A percentile compares a stretch with the other conserved stretches of the same genome.
Conservation (phyloP, 2,888 invertebrate species). For the Hirtodrosophila cameraria region DNA sequence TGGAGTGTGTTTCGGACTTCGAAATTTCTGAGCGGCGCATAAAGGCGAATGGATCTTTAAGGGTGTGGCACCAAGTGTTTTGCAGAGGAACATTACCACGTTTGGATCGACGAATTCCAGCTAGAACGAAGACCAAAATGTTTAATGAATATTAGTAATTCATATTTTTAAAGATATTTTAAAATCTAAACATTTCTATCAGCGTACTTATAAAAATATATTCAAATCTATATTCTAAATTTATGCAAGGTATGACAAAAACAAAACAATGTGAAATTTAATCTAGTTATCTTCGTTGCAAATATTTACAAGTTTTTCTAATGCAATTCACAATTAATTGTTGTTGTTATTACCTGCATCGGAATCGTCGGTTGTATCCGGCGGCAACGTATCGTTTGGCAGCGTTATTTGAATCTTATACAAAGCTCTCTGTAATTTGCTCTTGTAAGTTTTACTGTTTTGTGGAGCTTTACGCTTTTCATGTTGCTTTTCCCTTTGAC, state of each 20-base stretch:
- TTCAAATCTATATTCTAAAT: too few species aligned
- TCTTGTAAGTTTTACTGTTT: background rate
- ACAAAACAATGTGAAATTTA: too few species aligned
- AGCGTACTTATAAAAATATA: too few species aligned
- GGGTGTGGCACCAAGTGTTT: slow-evolving; percentile 33
- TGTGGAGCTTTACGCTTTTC: slow-evolving; percentile 41
- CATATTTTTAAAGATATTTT: too few species aligned
- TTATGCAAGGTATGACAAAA: too few species aligned
- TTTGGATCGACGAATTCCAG: slow-evolving; percentile 63
- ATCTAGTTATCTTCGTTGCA: too few species aligned
- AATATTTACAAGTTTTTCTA: too few species aligned
- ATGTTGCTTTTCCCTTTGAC: background rate
- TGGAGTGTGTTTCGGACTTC: too few species aligned
- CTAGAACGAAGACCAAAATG: slow-evolving; percentile 2
- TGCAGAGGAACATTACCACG: slow-evolving; percentile 59
- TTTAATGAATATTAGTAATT: too few species aligned
- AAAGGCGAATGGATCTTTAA: slow-evolving; percentile 26
- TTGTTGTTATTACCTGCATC: slow-evolving; percentile 22
- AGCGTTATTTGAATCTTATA: background rate
- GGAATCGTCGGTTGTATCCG: background rate
- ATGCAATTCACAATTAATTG: background rate
- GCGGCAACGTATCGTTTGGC: background rate
- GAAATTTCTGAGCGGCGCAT: too few species aligned
- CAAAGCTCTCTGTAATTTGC: background rate
- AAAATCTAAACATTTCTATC: too few species aligned